phyloP scores from a whole-genome alignment of 2,113 vertebrate species.

The Aphyosemion australe region DNA sequence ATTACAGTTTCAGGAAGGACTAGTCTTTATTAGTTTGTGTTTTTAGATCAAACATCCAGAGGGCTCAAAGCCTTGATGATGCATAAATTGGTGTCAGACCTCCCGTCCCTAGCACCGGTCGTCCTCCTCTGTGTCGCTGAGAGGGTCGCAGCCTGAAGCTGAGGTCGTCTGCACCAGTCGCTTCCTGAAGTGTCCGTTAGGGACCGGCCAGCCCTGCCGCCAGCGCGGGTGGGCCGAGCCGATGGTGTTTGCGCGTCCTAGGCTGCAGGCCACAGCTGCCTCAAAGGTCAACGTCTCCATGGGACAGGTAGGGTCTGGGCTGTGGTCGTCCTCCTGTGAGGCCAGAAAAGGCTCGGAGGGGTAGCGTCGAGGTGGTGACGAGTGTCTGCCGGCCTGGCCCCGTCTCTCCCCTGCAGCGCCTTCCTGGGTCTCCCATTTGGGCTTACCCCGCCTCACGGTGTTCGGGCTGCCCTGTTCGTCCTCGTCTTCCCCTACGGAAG shows the following conservation, averaged over 20 bases:
- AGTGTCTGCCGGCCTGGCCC: constrained; percentile 31
- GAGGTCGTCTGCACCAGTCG: constrained; percentile 87
- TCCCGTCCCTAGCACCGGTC: constrained; percentile 88
- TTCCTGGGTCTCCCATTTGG: constrained; percentile 53
- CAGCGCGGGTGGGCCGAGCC: constrained; percentile 85
- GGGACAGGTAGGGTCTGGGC: constrained; percentile 89
- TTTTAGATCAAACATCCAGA: constrained; percentile 46
- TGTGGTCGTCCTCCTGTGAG: constrained; percentile 90
- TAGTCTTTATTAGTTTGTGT: constrained; percentile 42
- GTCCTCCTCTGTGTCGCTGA: constrained; percentile 94
- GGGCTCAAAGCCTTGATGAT: constrained; percentile 23
- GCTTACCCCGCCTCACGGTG: constrained; percentile 52
- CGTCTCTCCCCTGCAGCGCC: constrained; percentile 38
- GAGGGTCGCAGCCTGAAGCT: constrained; percentile 86
- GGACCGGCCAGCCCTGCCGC: constrained; percentile 94
- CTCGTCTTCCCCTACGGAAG: constrained; percentile 74
- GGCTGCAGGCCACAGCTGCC: constrained; percentile 93
- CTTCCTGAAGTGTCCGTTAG: constrained; percentile 95
- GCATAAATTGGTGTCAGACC: constrained; percentile 4
- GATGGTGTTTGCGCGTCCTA: constrained; percentile 94
- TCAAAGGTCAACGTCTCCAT: constrained; percentile 98
- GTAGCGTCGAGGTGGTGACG: constrained; percentile 87
- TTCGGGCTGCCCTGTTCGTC: constrained; percentile 71
- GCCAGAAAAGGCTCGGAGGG: constrained; percentile 95
- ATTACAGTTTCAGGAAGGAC: constrained; percentile 69